These are phyloP conservation scores for Drosophila fuyamai DNA, from an alignment of 1,140 invertebrate species.

Conservation along the genomic window DNA sequence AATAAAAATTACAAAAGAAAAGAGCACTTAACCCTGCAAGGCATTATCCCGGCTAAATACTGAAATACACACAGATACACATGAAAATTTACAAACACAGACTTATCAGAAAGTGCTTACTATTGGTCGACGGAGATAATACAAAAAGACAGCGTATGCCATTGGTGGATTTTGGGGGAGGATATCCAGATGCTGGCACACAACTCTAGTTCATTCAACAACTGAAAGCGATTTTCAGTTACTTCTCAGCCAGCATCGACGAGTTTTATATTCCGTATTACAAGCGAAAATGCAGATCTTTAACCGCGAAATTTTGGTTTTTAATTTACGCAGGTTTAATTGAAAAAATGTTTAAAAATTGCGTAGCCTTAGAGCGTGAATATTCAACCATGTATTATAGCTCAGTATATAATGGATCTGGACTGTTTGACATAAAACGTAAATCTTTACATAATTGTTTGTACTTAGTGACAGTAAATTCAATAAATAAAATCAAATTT, in stretches of 20 bases:
- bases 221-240: slow-evolving; percentile 16
- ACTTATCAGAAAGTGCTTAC: not conserved
- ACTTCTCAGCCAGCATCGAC: slow-evolving; percentile 27
- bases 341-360: slow-evolving; percentile 35
- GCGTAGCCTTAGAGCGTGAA: slow-evolving; percentile 11
- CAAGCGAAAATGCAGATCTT: slow-evolving; percentile 7
- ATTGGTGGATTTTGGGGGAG: slow-evolving; percentile 32
- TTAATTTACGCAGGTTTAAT: not conserved
- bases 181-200: slow-evolving; percentile 15
- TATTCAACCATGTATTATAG: slow-evolving; percentile 30
- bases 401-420: slow-evolving; percentile 25
- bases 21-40: slow-evolving; percentile 3
- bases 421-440: slow-evolving; percentile 31
- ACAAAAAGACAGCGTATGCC: not conserved
- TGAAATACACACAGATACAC: not conserved
- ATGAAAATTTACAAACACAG: too few relatives aligned
- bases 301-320: not conserved
- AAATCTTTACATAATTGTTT: not conserved
- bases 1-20: not conserved
- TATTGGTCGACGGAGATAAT: slow-evolving; percentile 22
- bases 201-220: slow-evolving; percentile 3
- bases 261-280: slow-evolving; percentile 5
- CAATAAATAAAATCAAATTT: not conserved
- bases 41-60: not conserved
- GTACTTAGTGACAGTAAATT: not conserved